Conservation (phyloP, 2,888 invertebrate species). For the Pterobdella sp. region DNA sequence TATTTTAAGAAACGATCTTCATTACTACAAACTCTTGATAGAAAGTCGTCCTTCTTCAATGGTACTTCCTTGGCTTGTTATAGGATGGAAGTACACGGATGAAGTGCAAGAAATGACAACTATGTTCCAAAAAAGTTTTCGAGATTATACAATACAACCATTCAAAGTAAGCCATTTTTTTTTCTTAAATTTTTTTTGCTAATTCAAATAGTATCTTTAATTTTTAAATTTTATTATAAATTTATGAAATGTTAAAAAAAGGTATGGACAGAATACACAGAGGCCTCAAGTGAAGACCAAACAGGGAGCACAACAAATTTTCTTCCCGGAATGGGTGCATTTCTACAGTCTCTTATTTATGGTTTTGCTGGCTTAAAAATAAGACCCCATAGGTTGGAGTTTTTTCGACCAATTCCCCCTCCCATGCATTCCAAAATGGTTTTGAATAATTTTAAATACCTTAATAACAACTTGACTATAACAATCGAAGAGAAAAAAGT, state of each 20-base stretch:
- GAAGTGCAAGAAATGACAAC: slow-evolving; percentile 33
- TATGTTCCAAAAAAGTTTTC: slow-evolving; percentile 38
- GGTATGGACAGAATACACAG: slow-evolving; percentile 40
- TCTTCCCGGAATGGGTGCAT: slow-evolving; percentile 40
- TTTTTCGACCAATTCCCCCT: slow-evolving; percentile 39
- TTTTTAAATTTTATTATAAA: neutral
- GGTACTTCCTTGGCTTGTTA: slow-evolving; percentile 38
- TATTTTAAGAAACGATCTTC: slow-evolving; percentile 39
- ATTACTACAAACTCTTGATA: slow-evolving; percentile 36
- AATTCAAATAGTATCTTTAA: neutral
- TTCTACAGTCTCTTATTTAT: slow-evolving; percentile 39
- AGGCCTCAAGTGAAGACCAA: slow-evolving; percentile 31
- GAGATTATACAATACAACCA: slow-evolving; percentile 38
- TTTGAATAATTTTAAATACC: slow-evolving; percentile 36
- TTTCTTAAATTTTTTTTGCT: neutral
- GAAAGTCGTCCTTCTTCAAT: slow-evolving; percentile 35
- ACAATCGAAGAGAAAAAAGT: slow-evolving; percentile 29
- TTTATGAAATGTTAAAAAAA: slow-evolving; percentile 21
- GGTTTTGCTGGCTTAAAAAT: slow-evolving; percentile 39
- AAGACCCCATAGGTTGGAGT: slow-evolving; percentile 39
- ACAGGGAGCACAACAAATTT: slow-evolving; percentile 37
- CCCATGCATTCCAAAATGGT: slow-evolving; percentile 32
- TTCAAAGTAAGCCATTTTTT: slow-evolving; percentile 36
- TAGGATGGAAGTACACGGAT: slow-evolving; percentile 39
- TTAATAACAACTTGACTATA: slow-evolving; percentile 33